Base-by-base conservation (phyloP, 2,113 vertebrate genomes). In the Myiozetetes cayanensis region DNA sequence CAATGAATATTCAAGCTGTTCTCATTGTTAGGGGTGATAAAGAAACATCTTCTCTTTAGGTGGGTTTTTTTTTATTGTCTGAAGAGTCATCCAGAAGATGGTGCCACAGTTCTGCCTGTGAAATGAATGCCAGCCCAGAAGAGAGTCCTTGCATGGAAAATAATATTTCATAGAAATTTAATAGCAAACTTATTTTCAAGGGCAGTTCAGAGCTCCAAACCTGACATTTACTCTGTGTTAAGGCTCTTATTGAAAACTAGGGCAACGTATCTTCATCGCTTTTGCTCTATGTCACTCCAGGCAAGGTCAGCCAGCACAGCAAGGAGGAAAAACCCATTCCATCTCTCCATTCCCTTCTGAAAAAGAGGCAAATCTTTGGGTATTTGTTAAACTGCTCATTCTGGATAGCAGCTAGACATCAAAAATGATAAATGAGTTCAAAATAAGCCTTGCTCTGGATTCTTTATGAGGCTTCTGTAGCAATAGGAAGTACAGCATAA, bases 1-100 rank as follows among this genome's bases (percentile, higher is more conserved):
- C 97, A 87, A 97, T 98, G 96, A 98, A 97, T 98, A 97, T 97
- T 97, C 95, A 98, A 96, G 49, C 74, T 92, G 62, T 47, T 80
- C 56, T 94, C 79, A 94, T 95, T 97, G 94, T 97, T 87, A 85
- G 72, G 52, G 89, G 66, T 72, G 76, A 86, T 75, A 93, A 92
- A 95, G 86, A 70, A 79, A 16, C 3, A 6, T 75, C 73, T 85
- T 77, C 52, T 72, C 39, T 89, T 89, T 73, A 85, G 66, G 84
- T 93, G 81, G 61, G 87, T 91, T 92, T 89, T 95, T 72, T 44
- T 81, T 93, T 83, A 90, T 66, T 91, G 72, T 88, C 84, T 97
- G 46, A 94, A 92, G 93, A 96, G 89, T 95, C 80, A 95, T 96
- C 97, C 97, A 98, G 97, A 97, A 98, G 97, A 97, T 96, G 96